A percentile compares a stretch with the other conserved stretches of the same genome.
These are phyloP conservation scores for Corynorhinus townsendii DNA, from an alignment of 2,113 vertebrate species.

Conservation along the genomic window DNA sequence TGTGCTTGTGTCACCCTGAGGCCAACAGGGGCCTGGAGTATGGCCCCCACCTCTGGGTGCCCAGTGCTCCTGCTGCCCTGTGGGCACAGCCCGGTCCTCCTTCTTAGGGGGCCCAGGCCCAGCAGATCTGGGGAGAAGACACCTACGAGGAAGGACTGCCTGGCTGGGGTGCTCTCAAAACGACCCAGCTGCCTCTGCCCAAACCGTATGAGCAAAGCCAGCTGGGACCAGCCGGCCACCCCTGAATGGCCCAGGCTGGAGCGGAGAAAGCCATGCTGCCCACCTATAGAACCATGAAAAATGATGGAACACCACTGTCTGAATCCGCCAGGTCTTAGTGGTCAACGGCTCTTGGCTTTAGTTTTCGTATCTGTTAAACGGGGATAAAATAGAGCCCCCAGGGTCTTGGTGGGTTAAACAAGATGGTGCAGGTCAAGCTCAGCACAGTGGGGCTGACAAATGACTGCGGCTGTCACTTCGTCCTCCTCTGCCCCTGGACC, in stretches of 20 bases:
- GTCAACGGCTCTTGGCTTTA: rapidly evolving
- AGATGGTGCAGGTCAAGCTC: background rate
- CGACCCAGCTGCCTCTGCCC: background rate
- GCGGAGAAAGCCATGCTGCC: background rate
- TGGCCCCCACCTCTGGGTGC: background rate
- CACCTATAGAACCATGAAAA: background rate
- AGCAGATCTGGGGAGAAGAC: background rate
- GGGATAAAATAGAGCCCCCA: background rate
- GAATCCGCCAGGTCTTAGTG: background rate
- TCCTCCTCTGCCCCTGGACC: background rate
- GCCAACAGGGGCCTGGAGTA: background rate
- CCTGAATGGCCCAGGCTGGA: background rate
- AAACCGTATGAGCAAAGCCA: background rate
- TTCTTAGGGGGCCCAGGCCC: background rate
- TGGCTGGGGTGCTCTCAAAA: background rate
- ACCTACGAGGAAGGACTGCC: background rate
- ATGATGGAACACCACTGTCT: rapidly evolving
- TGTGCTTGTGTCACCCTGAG: background rate
- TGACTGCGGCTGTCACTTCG: rapidly evolving
- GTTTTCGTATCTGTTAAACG: background rate
- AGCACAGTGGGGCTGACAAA: background rate
- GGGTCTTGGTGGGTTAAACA: background rate
- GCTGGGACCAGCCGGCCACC: background rate
- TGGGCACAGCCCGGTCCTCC: background rate
- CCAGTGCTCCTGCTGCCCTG: background rate